Evolutionary conservation across 1,140 invertebrate genomes (phyloP), one percentile per base, ranked within the genome.

Genomic region (Lucilia sericata): DNA sequence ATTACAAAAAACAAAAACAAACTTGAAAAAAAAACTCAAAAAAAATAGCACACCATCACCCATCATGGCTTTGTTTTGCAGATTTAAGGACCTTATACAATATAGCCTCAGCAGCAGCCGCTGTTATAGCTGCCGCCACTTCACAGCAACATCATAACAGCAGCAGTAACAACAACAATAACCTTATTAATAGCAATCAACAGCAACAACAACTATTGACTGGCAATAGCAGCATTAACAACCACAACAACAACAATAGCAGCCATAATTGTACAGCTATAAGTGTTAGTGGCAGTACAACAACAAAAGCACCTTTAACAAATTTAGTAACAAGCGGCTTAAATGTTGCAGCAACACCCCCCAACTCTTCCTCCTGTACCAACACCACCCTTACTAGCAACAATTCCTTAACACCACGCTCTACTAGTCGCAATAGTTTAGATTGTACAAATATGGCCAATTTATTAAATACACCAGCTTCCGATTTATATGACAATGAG

Each of bases 21-120:
- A 30, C 3, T 82, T 60, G 0, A 19, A 60, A 83, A 21, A 42
- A 36, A 75, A 83, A 74, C 55, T 49, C 5, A 74, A 34, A 60
- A 30, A 74, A 74, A 74, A 75, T 74, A 83, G 49, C 51, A 82
- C 36, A 34, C 51, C 51, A n/a, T n/a, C 81, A 70, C 51, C 42
- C 76, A 80, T 80, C 76, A 80, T 80, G 76, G 76, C 76, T 80
- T 80, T 86, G 87, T 90, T 90, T 90, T 91, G 87, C 89, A 91
- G 89, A 91, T 91, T 89, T 91, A 86, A 86, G 89, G 89, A 91
- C 89, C 86, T 86, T 91, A 85, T 91, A 90, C 87, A 91, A 88
- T 89, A 88, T 90, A 86, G 89, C 89, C 75, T 88, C 89, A 83
- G 89, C 89, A 88, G 88, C 90, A 88, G 88, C 83, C 65, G 82